Conservation (phyloP, 2,797 vertebrate species). For the Spea hammondii region DNA sequence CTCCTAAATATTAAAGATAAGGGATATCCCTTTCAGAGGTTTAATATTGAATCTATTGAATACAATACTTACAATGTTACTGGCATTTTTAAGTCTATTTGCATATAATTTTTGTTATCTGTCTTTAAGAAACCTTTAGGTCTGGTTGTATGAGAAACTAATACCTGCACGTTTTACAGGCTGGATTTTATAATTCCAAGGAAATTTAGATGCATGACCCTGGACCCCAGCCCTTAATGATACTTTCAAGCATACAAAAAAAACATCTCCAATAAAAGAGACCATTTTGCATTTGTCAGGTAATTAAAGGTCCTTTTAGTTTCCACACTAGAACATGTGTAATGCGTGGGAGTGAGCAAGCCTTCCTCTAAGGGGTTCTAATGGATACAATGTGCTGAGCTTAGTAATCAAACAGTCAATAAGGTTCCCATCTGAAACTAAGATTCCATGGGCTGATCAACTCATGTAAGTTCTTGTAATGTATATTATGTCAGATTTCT, state of each 20-base stretch:
- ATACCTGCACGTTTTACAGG: constrained; percentile 67
- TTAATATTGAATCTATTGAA: too few relatives aligned
- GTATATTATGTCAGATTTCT: constrained; percentile 14
- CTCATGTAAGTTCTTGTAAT: constrained; percentile 51
- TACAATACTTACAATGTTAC: too few relatives aligned
- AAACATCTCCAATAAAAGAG: constrained; percentile 60
- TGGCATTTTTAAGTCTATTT: too few relatives aligned
- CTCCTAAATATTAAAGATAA: background rate
- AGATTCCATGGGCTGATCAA: constrained; percentile 22
- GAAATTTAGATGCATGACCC: constrained; percentile 66
- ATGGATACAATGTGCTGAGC: constrained; percentile 61
- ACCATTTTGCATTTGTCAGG: constrained; percentile 75
- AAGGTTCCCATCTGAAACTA: constrained; percentile 57
- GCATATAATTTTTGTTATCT: too few relatives aligned
- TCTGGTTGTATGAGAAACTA: constrained; percentile 69
- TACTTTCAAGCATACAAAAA: constrained; percentile 60
- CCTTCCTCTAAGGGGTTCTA: constrained; percentile 63
- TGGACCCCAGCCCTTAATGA: constrained; percentile 66
- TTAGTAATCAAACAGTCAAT: constrained; percentile 59
- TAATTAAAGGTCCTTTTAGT: constrained; percentile 75
- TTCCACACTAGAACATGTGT: constrained; percentile 68
- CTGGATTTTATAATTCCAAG: constrained; percentile 70
- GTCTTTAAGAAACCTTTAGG: too few relatives aligned
- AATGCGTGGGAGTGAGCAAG: constrained; percentile 75
- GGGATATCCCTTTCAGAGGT: background rate